Base-by-base conservation (phyloP, 2,113 vertebrate species). In the Hypanus sabinus region DNA sequence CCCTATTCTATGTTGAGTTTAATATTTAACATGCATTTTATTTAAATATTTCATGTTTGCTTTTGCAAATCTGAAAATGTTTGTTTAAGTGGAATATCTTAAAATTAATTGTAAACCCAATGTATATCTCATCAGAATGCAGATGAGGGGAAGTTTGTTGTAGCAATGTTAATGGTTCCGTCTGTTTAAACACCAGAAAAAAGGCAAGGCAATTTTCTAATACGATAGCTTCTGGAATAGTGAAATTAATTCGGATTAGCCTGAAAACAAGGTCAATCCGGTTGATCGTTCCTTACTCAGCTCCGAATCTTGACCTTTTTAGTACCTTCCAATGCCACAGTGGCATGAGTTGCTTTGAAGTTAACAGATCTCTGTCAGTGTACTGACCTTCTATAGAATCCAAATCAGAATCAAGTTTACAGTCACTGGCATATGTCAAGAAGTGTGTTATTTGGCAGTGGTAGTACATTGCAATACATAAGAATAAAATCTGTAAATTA, bases 31-130 rank as follows among this genome's bases (percentile, higher is more conserved):
- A 68, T 71, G 22, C 27, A n/a, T 33, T 70, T 36, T 70, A 36
- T 68, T 65, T 71, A 71, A 92, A 71, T 92, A 92, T 92, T 92
- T 92, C 90, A 92, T 92, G 70, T 68, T 22, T 71, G 90, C 68
- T 68, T 46, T 24, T 10, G 38, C 68, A 5, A 93, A 71, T 46
- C 33, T 93, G 33, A 73, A 93, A 93, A 71, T 93, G 36, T 46
- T 38, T 92, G n/a, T 91, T 93, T 93, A 68, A 46, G 20, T 27
- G 57, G 27, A 87, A 30, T n/a, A 18, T n/a, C 85, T 33, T 10
- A 55, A 83, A 55, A 57, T 27, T 55, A 88, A 62, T 88, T 88
- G 85, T 46, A 65, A 88, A 33, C 46, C 22, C 46, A 57, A 8
- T 11, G 4, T 88, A 62, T 65, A 62, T 88, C 57, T 60, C 30